phyloP scores from a whole-genome alignment of 2,888 invertebrate genomes.

The Synergus itoensis region DNA sequence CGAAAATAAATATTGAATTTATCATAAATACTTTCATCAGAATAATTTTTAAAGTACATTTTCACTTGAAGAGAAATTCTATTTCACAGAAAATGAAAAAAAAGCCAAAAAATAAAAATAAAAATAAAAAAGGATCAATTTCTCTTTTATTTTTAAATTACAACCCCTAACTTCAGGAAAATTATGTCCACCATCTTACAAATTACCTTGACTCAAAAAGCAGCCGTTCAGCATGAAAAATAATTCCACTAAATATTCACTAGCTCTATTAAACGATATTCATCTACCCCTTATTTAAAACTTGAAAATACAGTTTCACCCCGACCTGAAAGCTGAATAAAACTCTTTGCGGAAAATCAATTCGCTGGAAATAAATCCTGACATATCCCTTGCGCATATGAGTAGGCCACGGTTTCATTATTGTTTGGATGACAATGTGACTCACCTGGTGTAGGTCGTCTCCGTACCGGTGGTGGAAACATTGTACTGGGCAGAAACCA shows the following conservation, averaged over 20 bases:
- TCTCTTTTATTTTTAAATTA: not conserved
- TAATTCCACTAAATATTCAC: not conserved
- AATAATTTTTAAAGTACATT: no score
- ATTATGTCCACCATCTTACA: not conserved
- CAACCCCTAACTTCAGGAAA: not conserved
- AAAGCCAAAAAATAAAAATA: not conserved
- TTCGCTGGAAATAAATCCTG: slow-evolving; percentile 28
- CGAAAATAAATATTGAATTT: no score
- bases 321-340: not conserved
- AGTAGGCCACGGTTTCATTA: slow-evolving; percentile 29
- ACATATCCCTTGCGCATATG: slow-evolving; percentile 26
- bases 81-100: no score
- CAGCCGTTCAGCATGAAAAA: not conserved
- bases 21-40: no score
- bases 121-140: not conserved
- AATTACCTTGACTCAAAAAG: not conserved
- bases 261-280: not conserved
- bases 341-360: not conserved
- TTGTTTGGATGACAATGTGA: slow-evolving; percentile 30
- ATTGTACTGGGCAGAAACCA: slow-evolving; percentile 70
- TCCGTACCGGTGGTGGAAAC: slow-evolving; percentile 68
- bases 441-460: slow-evolving; percentile 70
- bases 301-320: not conserved
- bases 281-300: not conserved
- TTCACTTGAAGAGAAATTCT: no score